Evolutionary conservation across 2,797 vertebrate genomes (phyloP).

Genomic region (Prionace glauca): DNA sequence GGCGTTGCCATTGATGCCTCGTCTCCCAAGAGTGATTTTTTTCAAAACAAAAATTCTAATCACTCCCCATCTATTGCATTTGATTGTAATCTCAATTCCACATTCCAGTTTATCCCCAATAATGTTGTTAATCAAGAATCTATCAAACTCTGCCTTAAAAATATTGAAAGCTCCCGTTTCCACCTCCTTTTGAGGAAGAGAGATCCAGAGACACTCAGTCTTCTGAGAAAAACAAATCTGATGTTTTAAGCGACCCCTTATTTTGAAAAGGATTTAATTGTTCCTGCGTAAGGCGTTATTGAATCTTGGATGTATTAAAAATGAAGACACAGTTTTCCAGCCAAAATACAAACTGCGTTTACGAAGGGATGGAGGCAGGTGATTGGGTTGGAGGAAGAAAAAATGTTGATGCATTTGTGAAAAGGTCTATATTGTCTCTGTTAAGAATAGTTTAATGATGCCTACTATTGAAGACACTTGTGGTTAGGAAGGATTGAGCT

Average conservation of each 20-base stretch:
- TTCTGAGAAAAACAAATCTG: too few species aligned
- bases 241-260: too few species aligned
- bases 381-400: neutral
- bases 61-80: neutral
- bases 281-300: neutral
- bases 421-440: neutral
- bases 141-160: too few species aligned
- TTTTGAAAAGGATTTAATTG: neutral
- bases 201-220: too few species aligned
- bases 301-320: neutral
- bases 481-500: neutral
- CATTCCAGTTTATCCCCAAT: too few species aligned
- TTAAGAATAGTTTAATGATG: neutral
- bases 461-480: neutral
- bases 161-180: too few species aligned
- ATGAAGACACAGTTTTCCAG: neutral
- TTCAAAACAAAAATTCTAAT: neutral
- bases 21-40: neutral
- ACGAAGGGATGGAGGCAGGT: neutral
- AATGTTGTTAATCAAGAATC: too few species aligned
- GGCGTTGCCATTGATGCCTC: neutral
- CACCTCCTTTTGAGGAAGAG: too few species aligned
- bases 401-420: neutral
- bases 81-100: neutral
- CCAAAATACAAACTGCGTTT: neutral